These are phyloP conservation scores for Bambusicola thoracicus DNA, from an alignment of 2,113 vertebrate genomes.

Conservation along the genomic window DNA sequence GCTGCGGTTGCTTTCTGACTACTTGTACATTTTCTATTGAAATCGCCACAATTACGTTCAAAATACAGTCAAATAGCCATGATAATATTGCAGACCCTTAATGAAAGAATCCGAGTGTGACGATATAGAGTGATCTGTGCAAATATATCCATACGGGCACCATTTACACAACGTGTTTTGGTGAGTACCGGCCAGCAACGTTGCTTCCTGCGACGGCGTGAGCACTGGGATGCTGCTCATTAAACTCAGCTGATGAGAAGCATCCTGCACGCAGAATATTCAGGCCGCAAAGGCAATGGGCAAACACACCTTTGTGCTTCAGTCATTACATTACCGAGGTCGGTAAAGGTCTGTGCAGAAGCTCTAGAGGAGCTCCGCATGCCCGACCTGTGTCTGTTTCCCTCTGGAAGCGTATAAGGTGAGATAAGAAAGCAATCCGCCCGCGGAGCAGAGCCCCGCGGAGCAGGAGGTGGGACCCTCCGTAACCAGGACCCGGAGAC, in stretches of 20 bases:
- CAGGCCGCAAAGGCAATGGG: constrained; percentile 27
- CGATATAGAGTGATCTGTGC: background rate
- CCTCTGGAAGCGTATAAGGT: fast-evolving
- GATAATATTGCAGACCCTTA: background rate
- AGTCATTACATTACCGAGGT: constrained; percentile 23
- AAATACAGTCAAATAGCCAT: background rate
- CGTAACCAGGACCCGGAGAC: background rate
- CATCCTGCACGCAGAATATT: background rate
- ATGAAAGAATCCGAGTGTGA: background rate
- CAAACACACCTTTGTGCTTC: constrained; percentile 24
- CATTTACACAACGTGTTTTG: background rate
- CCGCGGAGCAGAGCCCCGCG: fast-evolving
- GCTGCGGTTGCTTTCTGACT: background rate
- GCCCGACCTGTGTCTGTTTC: background rate
- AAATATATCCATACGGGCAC: background rate
- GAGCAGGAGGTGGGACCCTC: background rate
- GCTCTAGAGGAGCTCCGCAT: background rate
- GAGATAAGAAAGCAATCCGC: background rate
- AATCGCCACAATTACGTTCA: background rate
- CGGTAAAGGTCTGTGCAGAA: no score
- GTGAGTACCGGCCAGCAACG: background rate
- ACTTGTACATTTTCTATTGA: background rate
- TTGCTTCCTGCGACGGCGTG: background rate
- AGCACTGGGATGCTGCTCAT: background rate
- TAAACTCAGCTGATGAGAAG: constrained; percentile 2